Evolutionary conservation across 2,113 vertebrate genomes (phyloP), one percentile per base, ranked within the genome.

Genomic region (Elephas maximus): DNA sequence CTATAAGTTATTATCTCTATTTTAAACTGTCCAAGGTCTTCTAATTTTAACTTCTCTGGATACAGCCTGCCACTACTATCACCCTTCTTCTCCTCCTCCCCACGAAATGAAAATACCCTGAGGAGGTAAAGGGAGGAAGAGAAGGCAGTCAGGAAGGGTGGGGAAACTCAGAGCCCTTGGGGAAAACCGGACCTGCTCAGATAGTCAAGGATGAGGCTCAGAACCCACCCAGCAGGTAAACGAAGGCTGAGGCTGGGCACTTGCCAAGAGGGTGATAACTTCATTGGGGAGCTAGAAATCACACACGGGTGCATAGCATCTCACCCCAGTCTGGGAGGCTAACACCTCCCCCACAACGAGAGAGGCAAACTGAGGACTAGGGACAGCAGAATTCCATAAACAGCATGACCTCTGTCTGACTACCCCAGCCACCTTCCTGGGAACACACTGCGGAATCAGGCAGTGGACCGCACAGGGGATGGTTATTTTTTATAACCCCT

Each of bases 391-490:
- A 21, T 6, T 33, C 11, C 8, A 9, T 17, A 91, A 12, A 51
- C 0, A 45, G 28, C 0, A 1, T 8, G 41, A 15, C 74, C 74
- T 45, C 74, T 48, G 45, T 37, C 37, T 78, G 45, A 45, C 76
- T 45, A 79, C 23, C 79, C 73, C 53, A n/a, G 91, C 69, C 33
- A n/a, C 17, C 26, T 79, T 62, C 24, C 45, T 14, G 3, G 20
- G n/a, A 65, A 9, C 30, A 67, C 3, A 62, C 12, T 2, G 33
- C 7, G 0, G 44, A 51, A 37, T 17, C 8, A 8, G 48, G 14
- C 17, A 33, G n/a, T 0, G 37, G 67, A 12, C 8, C 10, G 2
- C 12, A 12, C 0, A 10, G 60, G 28, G 93, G 67, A 26, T 0
- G 0, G 28, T 7, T 10, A 20, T 14, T 57, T 18, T 15, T 62